phyloP scores from a whole-genome alignment of 2,888 invertebrate genomes.

The Coelinius sp. region DNA sequence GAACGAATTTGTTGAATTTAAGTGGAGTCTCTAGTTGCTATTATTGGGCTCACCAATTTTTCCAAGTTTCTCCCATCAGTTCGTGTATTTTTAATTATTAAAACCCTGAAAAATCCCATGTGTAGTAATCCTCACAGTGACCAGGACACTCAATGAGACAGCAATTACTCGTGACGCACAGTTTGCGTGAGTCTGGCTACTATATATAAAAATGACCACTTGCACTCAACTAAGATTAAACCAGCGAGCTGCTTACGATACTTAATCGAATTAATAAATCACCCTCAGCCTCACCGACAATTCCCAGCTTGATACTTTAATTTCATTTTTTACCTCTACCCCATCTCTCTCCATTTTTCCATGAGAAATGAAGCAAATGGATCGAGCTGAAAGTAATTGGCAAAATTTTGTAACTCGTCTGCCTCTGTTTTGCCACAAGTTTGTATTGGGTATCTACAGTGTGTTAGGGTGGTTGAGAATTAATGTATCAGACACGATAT shows the following conservation, averaged over 20 bases:
- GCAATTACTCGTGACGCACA: slow-evolving; percentile 27
- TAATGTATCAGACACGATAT: background rate
- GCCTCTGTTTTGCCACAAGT: background rate
- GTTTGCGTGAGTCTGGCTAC: slow-evolving; percentile 61
- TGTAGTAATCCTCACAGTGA: background rate
- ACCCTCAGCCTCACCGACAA: slow-evolving; percentile 54
- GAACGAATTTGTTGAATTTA: background rate
- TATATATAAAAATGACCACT: slow-evolving; percentile 60
- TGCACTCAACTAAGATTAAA: slow-evolving; percentile 62
- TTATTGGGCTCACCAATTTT: background rate
- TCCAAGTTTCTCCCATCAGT: background rate
- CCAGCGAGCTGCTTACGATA: slow-evolving; percentile 59
- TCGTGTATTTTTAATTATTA: too few relatives aligned
- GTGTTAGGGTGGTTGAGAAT: slow-evolving; percentile 3
- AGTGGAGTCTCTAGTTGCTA: slow-evolving; percentile 13
- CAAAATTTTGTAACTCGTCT: background rate
- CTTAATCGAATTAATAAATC: slow-evolving; percentile 68
- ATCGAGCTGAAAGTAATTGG: slow-evolving; percentile 1
- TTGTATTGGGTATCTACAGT: background rate
- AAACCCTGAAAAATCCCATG: background rate
- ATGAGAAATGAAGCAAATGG: slow-evolving; percentile 25
- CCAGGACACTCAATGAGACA: background rate
- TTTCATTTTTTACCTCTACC: slow-evolving; percentile 54
- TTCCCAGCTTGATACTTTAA: slow-evolving; percentile 56
- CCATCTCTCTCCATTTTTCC: slow-evolving; percentile 12